Evolutionary conservation across 2,113 vertebrate genomes (phyloP), one percentile per base, ranked within the genome.

Genomic region (Tiliqua scincoides): DNA sequence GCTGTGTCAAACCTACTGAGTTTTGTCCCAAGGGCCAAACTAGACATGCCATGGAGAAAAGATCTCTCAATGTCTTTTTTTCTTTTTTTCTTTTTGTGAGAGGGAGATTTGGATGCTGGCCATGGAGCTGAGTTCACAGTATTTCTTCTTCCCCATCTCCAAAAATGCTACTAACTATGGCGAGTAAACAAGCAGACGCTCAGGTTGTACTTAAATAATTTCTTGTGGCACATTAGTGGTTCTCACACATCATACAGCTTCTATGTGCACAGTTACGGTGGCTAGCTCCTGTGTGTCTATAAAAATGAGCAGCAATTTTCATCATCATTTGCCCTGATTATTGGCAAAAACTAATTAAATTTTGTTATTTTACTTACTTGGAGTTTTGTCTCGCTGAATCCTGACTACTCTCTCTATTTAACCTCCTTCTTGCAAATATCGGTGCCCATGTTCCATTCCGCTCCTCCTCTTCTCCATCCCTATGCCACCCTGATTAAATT

Each of bases 371-470:
- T 96, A 94, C 93, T 94, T 93, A 89, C 80, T 93, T 75, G 80
- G 87, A 96, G 91, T 96, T 96, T 95, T 93, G 91, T 95, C 93
- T 96, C 94, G 83, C 1, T 89, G 93, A 96, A 95, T 92, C 89
- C 92, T 94, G 9, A 0, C 43, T 35, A 5, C 48, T 25, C 94
- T 93, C 90, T 95, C 92, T 93, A 81, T 92, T 95, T 96, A 96
- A 96, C 95, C 94, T 96, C 85, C 88, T 96, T 94, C 93, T 93
- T 89, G 89, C 88, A 93, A 93, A 93, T 95, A 94, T 93, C 94
- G 95, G 61, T 93, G 96, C 93, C 94, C 92, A 94, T 95, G 94
- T 95, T 95, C 95, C 89, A 92, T 94, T 95, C 95, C 94, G 89
- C 23, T 80, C 30, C 37, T 30, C 21, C 25, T 4, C 6, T 61